phyloP scores from a whole-genome alignment of 2,797 vertebrate genomes.

The Eleutherodactylus coqui region DNA sequence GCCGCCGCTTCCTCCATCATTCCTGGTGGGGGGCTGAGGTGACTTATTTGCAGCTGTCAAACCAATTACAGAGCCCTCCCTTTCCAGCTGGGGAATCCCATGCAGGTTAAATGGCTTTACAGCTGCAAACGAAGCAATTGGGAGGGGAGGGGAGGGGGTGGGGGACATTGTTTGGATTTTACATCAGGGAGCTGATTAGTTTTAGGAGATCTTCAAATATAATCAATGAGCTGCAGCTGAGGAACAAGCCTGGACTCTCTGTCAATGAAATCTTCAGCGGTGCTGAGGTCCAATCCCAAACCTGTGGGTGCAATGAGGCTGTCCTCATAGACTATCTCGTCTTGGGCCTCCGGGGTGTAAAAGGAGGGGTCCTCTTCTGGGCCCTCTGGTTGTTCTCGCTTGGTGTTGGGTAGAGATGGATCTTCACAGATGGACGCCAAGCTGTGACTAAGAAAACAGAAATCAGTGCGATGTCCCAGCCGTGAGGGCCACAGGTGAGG shows the following conservation, averaged over 20 bases:
- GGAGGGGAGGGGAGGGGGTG: too few species aligned
- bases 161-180: too few species aligned
- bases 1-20: neutral
- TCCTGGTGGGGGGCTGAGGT: neutral
- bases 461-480: neutral
- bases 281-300: slow-evolving; percentile 71
- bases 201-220: neutral
- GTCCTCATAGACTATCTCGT: slow-evolving; percentile 64
- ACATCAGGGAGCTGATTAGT: neutral
- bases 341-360: slow-evolving; percentile 67
- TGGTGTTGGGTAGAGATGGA: slow-evolving; percentile 61
- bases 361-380: slow-evolving; percentile 65
- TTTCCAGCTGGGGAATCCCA: too few species aligned
- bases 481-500: neutral
- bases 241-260: slow-evolving; percentile 22
- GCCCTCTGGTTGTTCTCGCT: slow-evolving; percentile 29
- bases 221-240: neutral
- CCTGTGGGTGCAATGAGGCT: slow-evolving; percentile 70
- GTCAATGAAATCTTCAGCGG: slow-evolving; percentile 40
- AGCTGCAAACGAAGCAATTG: too few species aligned
- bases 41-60: neutral
- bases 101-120: too few species aligned
- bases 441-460: slow-evolving; percentile 67
- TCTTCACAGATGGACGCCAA: slow-evolving; percentile 71
- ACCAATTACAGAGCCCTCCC: neutral